Evolutionary conservation across 2,888 invertebrate species (phyloP), one percentile per base, ranked within the genome.

Genomic region (Eupithecia centaureata): DNA sequence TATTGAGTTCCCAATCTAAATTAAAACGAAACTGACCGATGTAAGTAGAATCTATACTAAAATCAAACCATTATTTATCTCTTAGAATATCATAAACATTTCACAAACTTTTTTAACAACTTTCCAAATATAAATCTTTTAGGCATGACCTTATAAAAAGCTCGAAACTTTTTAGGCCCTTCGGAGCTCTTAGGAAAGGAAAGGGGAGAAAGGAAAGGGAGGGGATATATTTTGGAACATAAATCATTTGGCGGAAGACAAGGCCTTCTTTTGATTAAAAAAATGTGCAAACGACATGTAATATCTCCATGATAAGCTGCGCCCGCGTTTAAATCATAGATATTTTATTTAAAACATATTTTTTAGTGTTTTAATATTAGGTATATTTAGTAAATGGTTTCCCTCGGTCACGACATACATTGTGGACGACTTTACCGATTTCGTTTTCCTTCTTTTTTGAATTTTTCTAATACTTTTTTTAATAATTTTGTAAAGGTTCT

Each of bases 81-180:
- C 75, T 74, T 72, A 70, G 69, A 73, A 73, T 71, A 73, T 70
- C 75, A 74, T 75, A 75, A 74, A 73, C 74, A 68, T 71, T 57
- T 57, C 22, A 73, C 70, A 70, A 76, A 76, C 69, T 76, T 73
- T 74, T 68, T 67, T 64, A 68, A 59, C 71, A 75, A 63, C 71
- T 75, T 58, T 52, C 58, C 42, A 64, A 74, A 73, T 32, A 76
- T 76, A 74, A 76, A 76, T 74, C 73, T 73, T 67, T 56, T 59
- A 63, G 71, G 67, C 68, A 68, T 67, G 68, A 71, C 71, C 67
- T 68, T 68, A 71, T 70, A 70, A 66, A 62, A 70, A 72, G 71
- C 73, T 71, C 35, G 61, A 67, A 75, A 73, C 68, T 73, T 74
- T 74, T 67, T 67, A 61, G 65, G 66, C 70, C 56, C 64, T 72